A percentile compares a stretch with the other conserved stretches of the same genome.
phyloP scores from a whole-genome alignment of 2,797 vertebrate species.

The Enteromius treurensis region DNA sequence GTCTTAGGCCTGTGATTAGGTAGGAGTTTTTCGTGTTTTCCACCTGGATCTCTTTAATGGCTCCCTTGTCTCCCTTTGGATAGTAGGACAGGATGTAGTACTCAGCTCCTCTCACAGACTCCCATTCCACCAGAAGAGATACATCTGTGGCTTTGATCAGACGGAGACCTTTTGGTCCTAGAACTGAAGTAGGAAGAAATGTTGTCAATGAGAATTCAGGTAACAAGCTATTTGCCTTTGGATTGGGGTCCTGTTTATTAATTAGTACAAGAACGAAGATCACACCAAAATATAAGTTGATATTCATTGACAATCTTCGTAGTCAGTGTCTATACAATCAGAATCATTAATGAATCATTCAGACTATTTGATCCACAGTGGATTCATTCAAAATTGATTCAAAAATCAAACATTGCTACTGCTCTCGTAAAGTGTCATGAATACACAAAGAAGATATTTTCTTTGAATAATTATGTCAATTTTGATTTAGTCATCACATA shows the following conservation, averaged over 20 bases:
- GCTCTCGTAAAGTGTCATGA: neutral
- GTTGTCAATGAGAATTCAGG: neutral
- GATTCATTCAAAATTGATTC: neutral
- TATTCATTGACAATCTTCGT: neutral
- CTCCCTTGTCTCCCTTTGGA: conserved; percentile 70
- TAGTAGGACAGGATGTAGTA: conserved; percentile 85
- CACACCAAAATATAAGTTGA: neutral
- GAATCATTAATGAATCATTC: neutral
- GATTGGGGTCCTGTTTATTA: neutral
- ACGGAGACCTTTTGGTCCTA: conserved; percentile 78
- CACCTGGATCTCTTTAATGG: conserved; percentile 73
- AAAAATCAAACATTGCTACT: neutral
- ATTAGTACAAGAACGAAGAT: neutral
- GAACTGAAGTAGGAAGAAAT: conserved; percentile 68
- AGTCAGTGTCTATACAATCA: neutral
- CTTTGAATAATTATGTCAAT: neutral
- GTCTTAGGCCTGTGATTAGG: conserved; percentile 77
- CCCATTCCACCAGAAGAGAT: conserved; percentile 86
- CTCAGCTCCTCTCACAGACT: conserved; percentile 76
- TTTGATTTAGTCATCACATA: neutral
- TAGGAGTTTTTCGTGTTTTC: conserved; percentile 79
- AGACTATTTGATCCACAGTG: neutral
- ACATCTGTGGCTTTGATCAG: conserved; percentile 80
- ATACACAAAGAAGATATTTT: neutral
- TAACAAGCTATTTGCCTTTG: neutral